phyloP scores from a whole-genome alignment of 2,113 vertebrate species.

The Lichenostomus cassidix region DNA sequence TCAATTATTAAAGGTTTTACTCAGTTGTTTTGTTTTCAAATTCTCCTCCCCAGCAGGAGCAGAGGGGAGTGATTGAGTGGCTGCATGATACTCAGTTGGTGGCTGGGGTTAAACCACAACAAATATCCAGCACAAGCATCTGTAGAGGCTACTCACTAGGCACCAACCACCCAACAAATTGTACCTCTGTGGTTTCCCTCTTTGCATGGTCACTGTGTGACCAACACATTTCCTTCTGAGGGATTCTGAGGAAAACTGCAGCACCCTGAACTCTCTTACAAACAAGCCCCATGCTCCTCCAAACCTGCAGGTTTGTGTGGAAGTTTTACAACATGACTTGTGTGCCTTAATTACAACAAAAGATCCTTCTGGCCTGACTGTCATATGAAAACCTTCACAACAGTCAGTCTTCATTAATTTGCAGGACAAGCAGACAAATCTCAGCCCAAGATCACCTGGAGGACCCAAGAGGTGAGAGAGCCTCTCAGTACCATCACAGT shows the following conservation, averaged over 20 bases:
- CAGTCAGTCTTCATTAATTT: neutral
- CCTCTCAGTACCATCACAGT: neutral
- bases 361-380: neutral
- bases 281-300: neutral
- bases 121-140: neutral
- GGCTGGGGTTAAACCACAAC: neutral
- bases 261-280: neutral
- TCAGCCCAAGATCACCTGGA: neutral
- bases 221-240: neutral
- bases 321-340: neutral
- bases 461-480: neutral
- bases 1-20: neutral
- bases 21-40: neutral
- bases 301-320: neutral
- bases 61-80: neutral
- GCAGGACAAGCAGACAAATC: neutral
- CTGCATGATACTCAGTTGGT: neutral
- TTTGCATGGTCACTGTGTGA: neutral
- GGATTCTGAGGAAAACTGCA: neutral
- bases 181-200: neutral
- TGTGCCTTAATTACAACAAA: neutral
- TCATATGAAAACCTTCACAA: neutral
- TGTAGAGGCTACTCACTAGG: neutral
- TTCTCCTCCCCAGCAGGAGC: neutral
- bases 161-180: rapidly evolving